These are phyloP conservation scores for Rosalia funebris DNA, from an alignment of 2,888 invertebrate species.

Conservation along the genomic window DNA sequence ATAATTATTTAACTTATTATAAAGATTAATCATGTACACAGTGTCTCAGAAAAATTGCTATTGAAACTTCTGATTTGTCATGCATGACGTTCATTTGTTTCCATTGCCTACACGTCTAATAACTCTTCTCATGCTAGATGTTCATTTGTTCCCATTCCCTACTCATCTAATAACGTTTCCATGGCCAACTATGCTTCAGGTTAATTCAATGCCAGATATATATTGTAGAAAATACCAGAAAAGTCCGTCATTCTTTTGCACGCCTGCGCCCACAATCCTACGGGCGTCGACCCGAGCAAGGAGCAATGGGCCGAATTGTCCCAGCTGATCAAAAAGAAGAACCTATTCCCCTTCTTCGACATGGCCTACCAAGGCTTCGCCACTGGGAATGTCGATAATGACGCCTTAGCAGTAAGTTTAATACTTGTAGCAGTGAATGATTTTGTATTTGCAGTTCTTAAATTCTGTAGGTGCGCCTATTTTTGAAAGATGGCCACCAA, in stretches of 20 bases:
- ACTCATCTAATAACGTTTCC: too few relatives aligned
- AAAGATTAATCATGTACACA: too few relatives aligned
- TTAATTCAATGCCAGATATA: too few relatives aligned
- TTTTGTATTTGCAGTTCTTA: neutral
- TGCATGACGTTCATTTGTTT: too few relatives aligned
- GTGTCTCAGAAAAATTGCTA: too few relatives aligned
- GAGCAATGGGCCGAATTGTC: slow-evolving; percentile 94
- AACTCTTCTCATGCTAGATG: too few relatives aligned
- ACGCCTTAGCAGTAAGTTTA: slow-evolving; percentile 79
- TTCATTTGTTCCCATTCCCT: too few relatives aligned
- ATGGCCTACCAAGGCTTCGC: slow-evolving; percentile 99
- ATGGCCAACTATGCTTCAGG: too few relatives aligned
- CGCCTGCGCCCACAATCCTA: slow-evolving; percentile 99
- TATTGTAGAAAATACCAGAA: slow-evolving; percentile 96
- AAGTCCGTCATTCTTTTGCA: slow-evolving; percentile 90
- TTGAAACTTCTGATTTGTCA: too few relatives aligned
- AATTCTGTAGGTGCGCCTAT: slow-evolving; percentile 72
- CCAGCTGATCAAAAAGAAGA: slow-evolving; percentile 79
- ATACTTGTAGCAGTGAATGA: neutral
- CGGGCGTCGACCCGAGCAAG: slow-evolving; percentile 89
- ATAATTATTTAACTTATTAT: too few relatives aligned
- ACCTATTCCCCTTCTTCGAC: slow-evolving; percentile 93
- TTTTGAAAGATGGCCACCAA: slow-evolving; percentile 88
- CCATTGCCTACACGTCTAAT: too few relatives aligned
- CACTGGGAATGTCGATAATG: slow-evolving; percentile 84